Evolutionary conservation across 2,797 vertebrate genomes (phyloP).

Genomic region (Enteromius unitaeniatus): DNA sequence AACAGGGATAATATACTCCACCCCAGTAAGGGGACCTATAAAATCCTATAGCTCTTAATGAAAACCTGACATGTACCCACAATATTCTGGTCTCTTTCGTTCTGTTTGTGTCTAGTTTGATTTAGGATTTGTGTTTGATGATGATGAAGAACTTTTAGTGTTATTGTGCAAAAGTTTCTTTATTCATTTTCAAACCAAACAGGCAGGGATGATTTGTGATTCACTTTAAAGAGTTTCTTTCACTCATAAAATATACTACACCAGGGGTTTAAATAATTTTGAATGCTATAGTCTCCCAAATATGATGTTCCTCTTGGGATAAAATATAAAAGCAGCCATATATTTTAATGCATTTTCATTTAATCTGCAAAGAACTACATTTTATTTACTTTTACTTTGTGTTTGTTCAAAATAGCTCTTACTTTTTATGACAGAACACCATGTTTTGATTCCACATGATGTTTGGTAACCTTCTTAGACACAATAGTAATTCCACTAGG

Average conservation of each 20-base stretch:
- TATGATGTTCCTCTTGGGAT: slow-evolving; percentile 6
- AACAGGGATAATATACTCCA: slow-evolving; percentile 76
- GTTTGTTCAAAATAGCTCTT: not conserved
- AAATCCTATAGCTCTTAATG: slow-evolving; percentile 73
- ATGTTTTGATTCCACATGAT: not conserved
- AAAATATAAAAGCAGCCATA: not conserved
- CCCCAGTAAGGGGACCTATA: slow-evolving; percentile 71
- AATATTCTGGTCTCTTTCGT: slow-evolving; percentile 72
- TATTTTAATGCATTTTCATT: not conserved
- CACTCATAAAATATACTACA: not conserved
- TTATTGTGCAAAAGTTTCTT: not conserved
- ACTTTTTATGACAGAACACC: not conserved
- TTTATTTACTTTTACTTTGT: not conserved
- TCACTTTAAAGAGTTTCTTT: slow-evolving; percentile 1
- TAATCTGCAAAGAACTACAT: not conserved
- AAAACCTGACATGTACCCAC: slow-evolving; percentile 71
- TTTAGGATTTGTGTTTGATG: slow-evolving; percentile 60
- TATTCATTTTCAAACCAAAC: not conserved
- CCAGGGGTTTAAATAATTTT: not conserved
- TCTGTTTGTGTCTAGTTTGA: slow-evolving; percentile 39
- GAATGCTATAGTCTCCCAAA: not conserved
- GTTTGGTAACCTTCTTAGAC: slow-evolving; percentile 1
- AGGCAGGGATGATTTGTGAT: slow-evolving; percentile 5
- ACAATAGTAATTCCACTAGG: slow-evolving; percentile 4
- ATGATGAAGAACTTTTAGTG: slow-evolving; percentile 48